phyloP scores from a whole-genome alignment of 2,113 vertebrate genomes.

The Centrocercus urophasianus region DNA sequence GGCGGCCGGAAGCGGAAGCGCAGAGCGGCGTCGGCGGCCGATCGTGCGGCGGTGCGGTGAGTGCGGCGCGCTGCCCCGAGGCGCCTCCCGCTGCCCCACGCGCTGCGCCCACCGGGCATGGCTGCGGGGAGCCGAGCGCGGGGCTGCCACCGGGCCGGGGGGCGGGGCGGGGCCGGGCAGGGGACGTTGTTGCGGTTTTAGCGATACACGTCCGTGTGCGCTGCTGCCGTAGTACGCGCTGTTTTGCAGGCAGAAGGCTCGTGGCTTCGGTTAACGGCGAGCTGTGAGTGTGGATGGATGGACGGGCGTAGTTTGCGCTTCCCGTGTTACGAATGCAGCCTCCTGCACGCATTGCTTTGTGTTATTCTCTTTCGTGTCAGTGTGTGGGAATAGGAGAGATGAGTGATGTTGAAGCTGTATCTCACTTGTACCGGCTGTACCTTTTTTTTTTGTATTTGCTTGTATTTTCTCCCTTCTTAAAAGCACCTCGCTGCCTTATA shows the following conservation, averaged over 20 bases:
- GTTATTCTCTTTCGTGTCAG: not conserved
- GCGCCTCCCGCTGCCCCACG: too few relatives aligned
- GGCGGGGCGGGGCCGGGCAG: too few relatives aligned
- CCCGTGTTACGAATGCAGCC: rapidly evolving
- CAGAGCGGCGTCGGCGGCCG: not conserved
- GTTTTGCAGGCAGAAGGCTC: rapidly evolving
- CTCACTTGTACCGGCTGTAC: not conserved
- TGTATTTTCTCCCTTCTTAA: not conserved
- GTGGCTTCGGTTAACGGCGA: rapidly evolving
- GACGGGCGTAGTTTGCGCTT: too few relatives aligned
- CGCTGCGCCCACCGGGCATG: too few relatives aligned
- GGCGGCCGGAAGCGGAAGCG: too few relatives aligned
- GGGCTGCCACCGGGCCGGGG: too few relatives aligned
- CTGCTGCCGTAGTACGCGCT: not conserved
- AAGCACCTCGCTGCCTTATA: not conserved
- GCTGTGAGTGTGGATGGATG: too few relatives aligned
- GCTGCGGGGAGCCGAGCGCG: too few relatives aligned
- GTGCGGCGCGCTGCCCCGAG: not conserved
- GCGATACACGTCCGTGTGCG: too few relatives aligned
- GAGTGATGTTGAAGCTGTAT: rapidly evolving
- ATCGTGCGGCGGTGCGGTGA: not conserved
- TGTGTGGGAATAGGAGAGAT: not conserved
- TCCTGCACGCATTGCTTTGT: rapidly evolving
- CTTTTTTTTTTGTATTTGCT: too few relatives aligned
- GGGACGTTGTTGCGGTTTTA: too few relatives aligned